Percentiles rank a stretch among this genome's conserved stretches.
Evolutionary conservation across 2,113 vertebrate species (phyloP).

Genomic region (Isichthys henryi): DNA sequence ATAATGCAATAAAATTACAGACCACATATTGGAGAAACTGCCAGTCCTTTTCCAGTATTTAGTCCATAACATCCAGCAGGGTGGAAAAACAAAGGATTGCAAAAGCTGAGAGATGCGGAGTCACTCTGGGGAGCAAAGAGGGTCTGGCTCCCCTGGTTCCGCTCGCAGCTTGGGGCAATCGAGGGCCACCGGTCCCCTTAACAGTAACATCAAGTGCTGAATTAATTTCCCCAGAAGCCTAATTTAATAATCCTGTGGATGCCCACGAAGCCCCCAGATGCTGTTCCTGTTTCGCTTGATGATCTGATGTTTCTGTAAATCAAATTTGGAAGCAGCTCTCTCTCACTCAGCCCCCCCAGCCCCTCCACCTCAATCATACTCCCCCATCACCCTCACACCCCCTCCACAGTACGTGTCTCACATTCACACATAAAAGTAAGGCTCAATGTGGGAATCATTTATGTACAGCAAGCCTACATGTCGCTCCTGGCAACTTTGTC

Average conservation of each 20-base stretch:
- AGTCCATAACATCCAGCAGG: neutral
- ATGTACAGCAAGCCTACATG: neutral
- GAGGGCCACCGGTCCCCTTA: neutral
- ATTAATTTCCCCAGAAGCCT: constrained; percentile 58
- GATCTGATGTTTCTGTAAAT: constrained; percentile 14
- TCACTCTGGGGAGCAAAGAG: neutral
- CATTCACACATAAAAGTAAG: neutral
- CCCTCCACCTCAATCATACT: constrained; percentile 15
- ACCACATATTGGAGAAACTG: constrained; percentile 7
- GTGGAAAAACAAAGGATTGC: neutral
- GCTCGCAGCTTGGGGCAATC: neutral
- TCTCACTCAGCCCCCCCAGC: constrained; percentile 11
- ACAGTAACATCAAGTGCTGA: constrained; percentile 46
- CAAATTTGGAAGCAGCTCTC: constrained; percentile 16
- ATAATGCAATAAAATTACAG: neutral
- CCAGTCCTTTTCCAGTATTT: neutral
- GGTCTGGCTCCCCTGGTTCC: neutral
- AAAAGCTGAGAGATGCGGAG: neutral
- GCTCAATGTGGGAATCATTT: neutral
- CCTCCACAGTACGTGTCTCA: too few species aligned
- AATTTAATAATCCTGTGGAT: constrained; percentile 51
- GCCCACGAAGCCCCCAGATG: constrained; percentile 60
- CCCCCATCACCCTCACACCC: neutral
- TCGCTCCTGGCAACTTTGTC: neutral
- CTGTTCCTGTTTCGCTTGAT: constrained; percentile 36